A percentile compares a stretch with the other conserved stretches of the same genome.
phyloP scores from a whole-genome alignment of 2,888 invertebrate genomes.

The Lypha dubia region DNA sequence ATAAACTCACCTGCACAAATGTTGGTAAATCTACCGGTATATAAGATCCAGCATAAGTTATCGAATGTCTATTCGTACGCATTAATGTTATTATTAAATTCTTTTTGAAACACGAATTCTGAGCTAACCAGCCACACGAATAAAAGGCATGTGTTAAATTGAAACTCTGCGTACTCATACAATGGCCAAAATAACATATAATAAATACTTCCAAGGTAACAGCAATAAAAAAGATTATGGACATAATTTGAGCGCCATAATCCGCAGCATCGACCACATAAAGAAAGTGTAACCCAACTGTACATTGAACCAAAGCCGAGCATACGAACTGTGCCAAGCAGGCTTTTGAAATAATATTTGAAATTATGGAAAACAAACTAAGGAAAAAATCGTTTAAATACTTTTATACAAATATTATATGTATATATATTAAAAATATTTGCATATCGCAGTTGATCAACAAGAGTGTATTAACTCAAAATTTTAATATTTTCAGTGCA shows the following conservation, averaged over 20 bases:
- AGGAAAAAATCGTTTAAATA: slow-evolving; percentile 61
- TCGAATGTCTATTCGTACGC: slow-evolving; percentile 84
- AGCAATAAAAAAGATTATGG: slow-evolving; percentile 83
- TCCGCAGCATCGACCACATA: slow-evolving; percentile 80
- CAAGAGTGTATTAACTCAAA: too few relatives aligned
- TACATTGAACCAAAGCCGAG: slow-evolving; percentile 82
- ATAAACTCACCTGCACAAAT: slow-evolving; percentile 80
- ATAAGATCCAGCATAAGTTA: slow-evolving; percentile 85
- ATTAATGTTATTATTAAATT: slow-evolving; percentile 84
- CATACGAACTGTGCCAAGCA: slow-evolving; percentile 85
- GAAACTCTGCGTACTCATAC: slow-evolving; percentile 84
- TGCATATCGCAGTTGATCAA: too few relatives aligned
- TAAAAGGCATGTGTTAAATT: slow-evolving; percentile 84
- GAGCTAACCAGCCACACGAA: slow-evolving; percentile 85
- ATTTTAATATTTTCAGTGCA: too few relatives aligned
- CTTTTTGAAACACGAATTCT: slow-evolving; percentile 83
- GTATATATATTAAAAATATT: not conserved
- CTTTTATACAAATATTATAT: not conserved
- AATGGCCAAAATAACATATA: slow-evolving; percentile 85
- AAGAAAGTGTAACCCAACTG: slow-evolving; percentile 84
- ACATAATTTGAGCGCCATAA: slow-evolving; percentile 76
- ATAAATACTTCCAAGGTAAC: slow-evolving; percentile 85
- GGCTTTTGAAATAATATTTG: slow-evolving; percentile 84
- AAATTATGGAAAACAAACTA: slow-evolving; percentile 84
- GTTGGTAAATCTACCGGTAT: slow-evolving; percentile 85